These are phyloP conservation scores for Phengaris arion DNA, from an alignment of 2,888 invertebrate genomes.

Conservation along the genomic window DNA sequence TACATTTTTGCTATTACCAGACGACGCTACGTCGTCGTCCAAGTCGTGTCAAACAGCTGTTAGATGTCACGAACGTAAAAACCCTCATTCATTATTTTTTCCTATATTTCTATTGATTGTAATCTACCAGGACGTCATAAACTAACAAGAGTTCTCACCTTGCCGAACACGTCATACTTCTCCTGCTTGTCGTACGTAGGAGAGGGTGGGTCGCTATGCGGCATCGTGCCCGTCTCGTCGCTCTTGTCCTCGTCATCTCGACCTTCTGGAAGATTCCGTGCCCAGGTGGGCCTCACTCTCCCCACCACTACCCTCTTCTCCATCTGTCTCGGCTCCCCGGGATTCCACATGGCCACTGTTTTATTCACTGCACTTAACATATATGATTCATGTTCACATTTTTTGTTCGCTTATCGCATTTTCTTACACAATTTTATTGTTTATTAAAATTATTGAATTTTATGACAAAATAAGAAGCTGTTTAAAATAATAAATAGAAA, in stretches of 20 bases:
- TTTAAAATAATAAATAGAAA: background rate
- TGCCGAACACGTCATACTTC: conserved; percentile 78
- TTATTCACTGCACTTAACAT: conserved; percentile 7
- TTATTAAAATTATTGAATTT: background rate
- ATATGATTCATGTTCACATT: background rate
- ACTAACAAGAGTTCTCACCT: conserved; percentile 58
- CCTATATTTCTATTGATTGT: background rate
- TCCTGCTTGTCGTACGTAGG: conserved; percentile 69
- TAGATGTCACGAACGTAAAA: too few species aligned
- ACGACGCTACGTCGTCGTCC: too few species aligned
- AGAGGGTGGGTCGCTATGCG: conserved; percentile 70
- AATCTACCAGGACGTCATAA: background rate
- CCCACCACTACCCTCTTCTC: conserved; percentile 82
- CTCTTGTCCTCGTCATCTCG: conserved; percentile 70
- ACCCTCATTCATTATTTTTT: too few species aligned
- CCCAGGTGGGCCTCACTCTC: conserved; percentile 77
- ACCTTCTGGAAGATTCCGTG: conserved; percentile 70
- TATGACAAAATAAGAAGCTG: background rate
- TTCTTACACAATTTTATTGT: background rate
- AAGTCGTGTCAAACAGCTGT: too few species aligned
- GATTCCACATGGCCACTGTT: conserved; percentile 66
- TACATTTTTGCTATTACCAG: too few species aligned
- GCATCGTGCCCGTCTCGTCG: conserved; percentile 63
- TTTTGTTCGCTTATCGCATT: conserved; percentile 13
- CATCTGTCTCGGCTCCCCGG: conserved; percentile 72